Evolutionary conservation across 2,888 invertebrate species (phyloP), one percentile per base, ranked within the genome.

Genomic region (Biston stratarius): DNA sequence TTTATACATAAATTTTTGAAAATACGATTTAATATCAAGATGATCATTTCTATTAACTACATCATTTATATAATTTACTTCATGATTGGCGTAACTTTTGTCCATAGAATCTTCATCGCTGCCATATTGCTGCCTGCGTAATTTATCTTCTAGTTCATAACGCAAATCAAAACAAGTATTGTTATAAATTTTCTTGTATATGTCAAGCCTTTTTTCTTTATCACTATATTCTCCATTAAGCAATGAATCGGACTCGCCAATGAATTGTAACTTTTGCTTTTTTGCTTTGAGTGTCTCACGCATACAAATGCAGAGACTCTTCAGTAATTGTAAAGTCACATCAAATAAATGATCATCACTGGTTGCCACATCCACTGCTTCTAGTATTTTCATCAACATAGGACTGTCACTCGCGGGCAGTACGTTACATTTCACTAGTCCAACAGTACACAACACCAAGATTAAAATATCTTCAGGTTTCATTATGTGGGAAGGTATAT

Each of bases 301-400:
- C 86, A 93, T 88, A 72, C 92, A 92, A 45, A 74, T 69, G 77
- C 93, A 92, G 48, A 92, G 76, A 75, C 86, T 87, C 65, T 84
- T 83, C n/a, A 93, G 75, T n/a, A 92, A 73, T 71, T 87, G 86
- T 33, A 89, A 69, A 0, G 90, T 89, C 40, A 87, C 84, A 61
- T 89, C 80, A 36, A 87, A 81, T 36, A 92, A 79, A 74, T 85
- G 83, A 70, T 87, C 83, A 55, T 91, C 84, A 76, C 77, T 86
- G 0, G 77, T 81, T 0, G 87, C 86, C n/a, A 78, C 81, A 47
- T 92, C 89, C 33, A 91, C 83, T 0, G 85, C 81, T 68, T 88
- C 77, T 12, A 92, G 74, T 57, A 91, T 84, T 67, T 89, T 88
- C 70, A 77, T 72, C 24, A 91, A 71, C 66, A 88, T 71, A 14